Evolutionary conservation across 2,113 vertebrate species (phyloP).

Genomic region (Nothobranchius furzeri): DNA sequence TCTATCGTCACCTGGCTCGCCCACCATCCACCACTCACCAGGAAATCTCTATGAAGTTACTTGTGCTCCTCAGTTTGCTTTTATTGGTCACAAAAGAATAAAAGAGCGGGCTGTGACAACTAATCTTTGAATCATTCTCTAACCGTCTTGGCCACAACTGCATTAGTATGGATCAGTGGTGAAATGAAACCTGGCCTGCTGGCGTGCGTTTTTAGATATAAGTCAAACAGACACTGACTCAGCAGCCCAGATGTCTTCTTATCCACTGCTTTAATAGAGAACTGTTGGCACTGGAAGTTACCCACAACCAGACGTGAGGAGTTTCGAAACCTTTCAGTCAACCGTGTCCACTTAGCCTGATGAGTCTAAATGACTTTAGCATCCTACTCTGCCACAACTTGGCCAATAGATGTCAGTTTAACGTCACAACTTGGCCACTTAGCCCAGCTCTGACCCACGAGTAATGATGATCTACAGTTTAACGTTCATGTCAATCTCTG

Average conservation of each 20-base stretch:
- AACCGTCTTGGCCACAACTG: background rate
- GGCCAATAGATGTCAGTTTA: constrained; percentile 75
- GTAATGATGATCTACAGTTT: constrained; percentile 71
- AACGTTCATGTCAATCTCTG: constrained; percentile 64
- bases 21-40: too few relatives aligned
- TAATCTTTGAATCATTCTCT: too few relatives aligned
- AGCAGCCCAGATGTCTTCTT: constrained; percentile 58
- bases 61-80: too few relatives aligned
- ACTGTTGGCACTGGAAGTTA: constrained; percentile 56
- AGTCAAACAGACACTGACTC: constrained; percentile 45
- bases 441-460: constrained; percentile 62
- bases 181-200: constrained; percentile 32
- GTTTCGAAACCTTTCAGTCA: constrained; percentile 72
- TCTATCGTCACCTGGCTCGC: too few relatives aligned
- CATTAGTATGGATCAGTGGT: constrained; percentile 26
- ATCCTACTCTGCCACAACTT: constrained; percentile 60
- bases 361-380: constrained; percentile 77
- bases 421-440: constrained; percentile 62
- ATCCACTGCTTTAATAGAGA: constrained; percentile 61
- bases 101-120: too few relatives aligned
- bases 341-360: constrained; percentile 76
- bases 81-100: too few relatives aligned
- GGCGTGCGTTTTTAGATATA: constrained; percentile 36
- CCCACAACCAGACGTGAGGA: constrained; percentile 69
- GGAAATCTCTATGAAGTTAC: too few relatives aligned